A percentile compares a stretch with the other conserved stretches of the same genome.
phyloP scores from a whole-genome alignment of 2,113 vertebrate genomes.

The Cricetomys ansorgei region DNA sequence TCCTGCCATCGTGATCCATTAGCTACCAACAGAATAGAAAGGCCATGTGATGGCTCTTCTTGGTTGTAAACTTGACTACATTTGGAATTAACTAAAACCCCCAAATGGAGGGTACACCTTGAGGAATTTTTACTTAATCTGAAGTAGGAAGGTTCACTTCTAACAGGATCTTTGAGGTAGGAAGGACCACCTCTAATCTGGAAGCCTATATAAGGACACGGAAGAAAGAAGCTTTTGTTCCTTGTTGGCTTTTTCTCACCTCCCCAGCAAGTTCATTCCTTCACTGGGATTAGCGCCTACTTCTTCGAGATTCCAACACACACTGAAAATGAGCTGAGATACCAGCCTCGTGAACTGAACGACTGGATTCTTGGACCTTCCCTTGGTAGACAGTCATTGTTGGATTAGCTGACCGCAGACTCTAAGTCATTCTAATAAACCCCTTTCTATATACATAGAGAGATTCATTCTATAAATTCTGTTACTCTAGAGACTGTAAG shows the following conservation, averaged over 20 bases:
- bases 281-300: not conserved
- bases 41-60: not conserved
- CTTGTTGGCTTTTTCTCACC: not conserved
- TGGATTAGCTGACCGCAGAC: not conserved
- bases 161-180: not conserved
- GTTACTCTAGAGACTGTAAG: not conserved
- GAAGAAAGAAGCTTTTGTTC: not conserved
- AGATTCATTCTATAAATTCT: not conserved
- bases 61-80: not conserved
- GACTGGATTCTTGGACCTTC: not conserved
- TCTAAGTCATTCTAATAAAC: not conserved
- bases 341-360: not conserved
- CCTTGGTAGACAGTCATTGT: not conserved
- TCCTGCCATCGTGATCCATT: too few species aligned
- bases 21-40: not conserved
- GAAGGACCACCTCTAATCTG: not conserved
- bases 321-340: not conserved
- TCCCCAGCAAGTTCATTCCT: not conserved
- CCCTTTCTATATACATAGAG: not conserved
- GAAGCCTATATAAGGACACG: not conserved
- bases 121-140: not conserved
- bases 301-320: not conserved
- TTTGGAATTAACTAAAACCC: not conserved
- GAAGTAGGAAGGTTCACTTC: not conserved
- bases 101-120: not conserved